Evolutionary conservation across 2,888 invertebrate species (phyloP), one percentile per base, ranked within the genome.

Genomic region (Pandemis corylana): DNA sequence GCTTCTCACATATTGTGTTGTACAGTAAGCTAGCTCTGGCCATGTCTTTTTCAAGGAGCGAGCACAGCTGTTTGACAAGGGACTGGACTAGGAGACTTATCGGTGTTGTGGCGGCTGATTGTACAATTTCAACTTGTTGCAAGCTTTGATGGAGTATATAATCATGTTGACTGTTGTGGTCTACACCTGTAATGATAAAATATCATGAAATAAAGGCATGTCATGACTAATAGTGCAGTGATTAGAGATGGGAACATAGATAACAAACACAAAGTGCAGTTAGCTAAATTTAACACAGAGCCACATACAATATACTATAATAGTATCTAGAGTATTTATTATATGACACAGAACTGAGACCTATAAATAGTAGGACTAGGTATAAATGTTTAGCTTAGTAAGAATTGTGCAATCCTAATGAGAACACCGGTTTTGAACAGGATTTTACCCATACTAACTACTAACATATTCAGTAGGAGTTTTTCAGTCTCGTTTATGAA

Each of bases 61-160:
- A 89, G 83, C 97, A 97, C 13, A 97, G 90, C 83, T 96, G 96
- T 84, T 96, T 96, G 61, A 97, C 95, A 0, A 97, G 92, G 2
- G 96, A 96, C 83, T 96, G 96, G 53, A 97, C 96, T 0, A 97
- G 90, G 7, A 97, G 91, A 83, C 96, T 97, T 68, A 95, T 95
- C 0, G 96, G 95, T 28, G 96, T 95, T 13, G 95, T 95, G 7
- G 91, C 89, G 2, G 90, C 78, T 0, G 91, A 86, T 69, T 90
- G 89, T 63, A 92, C 87, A 49, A 92, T 80, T 63, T 94, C 93
- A 46, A 94, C 86, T 56, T 92, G 91, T 66, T 91, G 89, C 63
- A 87, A 83, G 78, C 88, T 92, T 70, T 90, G 88, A 42, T 90
- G 90, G 66, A 91, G 78, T 68, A 90, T 76, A 10, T 90, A 87